Conservation (phyloP, 2,113 vertebrate species). For the Edolisoma coerulescens region DNA sequence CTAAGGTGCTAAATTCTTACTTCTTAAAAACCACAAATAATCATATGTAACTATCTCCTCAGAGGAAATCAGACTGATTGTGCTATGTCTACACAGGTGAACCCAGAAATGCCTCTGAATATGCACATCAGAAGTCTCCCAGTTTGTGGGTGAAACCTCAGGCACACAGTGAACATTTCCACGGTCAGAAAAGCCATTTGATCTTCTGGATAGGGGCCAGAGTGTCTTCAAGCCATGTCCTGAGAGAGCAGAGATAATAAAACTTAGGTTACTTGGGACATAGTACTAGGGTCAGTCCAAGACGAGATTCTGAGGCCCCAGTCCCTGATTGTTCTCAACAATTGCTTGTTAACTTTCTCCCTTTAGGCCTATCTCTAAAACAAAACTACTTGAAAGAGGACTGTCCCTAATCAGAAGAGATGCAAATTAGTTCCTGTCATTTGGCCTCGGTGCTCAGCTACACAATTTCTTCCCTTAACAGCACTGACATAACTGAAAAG, state of each 20-base stretch:
- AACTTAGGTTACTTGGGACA: fast-evolving
- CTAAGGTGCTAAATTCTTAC: not conserved
- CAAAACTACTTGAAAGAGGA: not conserved
- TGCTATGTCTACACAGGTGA: too few relatives aligned
- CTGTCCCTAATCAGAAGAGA: not conserved
- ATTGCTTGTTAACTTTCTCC: not conserved
- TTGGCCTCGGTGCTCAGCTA: fast-evolving
- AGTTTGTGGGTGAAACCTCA: not conserved
- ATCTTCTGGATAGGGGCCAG: not conserved
- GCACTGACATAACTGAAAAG: not conserved
- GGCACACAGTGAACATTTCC: fast-evolving
- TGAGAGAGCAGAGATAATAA: not conserved
- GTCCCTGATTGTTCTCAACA: fast-evolving
- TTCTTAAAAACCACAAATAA: not conserved
- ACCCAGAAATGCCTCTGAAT: not conserved
- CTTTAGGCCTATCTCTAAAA: not conserved
- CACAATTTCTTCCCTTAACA: not conserved
- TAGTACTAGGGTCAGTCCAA: not conserved
- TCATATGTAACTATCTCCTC: not conserved
- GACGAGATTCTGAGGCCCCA: not conserved
- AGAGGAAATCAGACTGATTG: not conserved
- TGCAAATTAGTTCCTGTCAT: not conserved
- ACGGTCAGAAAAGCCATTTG: not conserved
- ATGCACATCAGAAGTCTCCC: not conserved
- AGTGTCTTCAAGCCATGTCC: not conserved